Base-by-base conservation (phyloP, 2,888 invertebrate species). In the Graphium colonna region DNA sequence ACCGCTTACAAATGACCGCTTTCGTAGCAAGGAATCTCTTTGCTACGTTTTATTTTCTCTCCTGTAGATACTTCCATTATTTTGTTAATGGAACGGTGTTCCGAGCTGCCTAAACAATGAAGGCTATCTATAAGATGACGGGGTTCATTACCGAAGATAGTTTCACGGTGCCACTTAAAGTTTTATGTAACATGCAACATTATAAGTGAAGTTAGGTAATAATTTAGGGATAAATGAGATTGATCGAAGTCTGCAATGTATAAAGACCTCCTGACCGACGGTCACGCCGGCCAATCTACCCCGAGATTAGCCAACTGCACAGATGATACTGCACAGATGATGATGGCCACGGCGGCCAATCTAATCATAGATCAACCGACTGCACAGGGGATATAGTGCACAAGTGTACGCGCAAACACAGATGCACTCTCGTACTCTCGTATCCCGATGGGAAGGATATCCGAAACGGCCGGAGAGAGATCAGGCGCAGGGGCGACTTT, bases 1-100 rank as follows among this genome's bases (percentile, higher is more conserved):
- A 69, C 77, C 73, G 77, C 81, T 81, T 81, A 86, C 81, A 86
- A 87, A 87, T 84, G 81, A 81, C 84, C 82, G 79, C 78, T 83
- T 78, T 78, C 75, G 77, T 73, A 73, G 72, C 72, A 67, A 77
- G 75, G 78, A 84, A 82, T 82, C 79, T 78, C 77, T 81, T 74
- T 71, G 65, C 73, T 69, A 73, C 81, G 69, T 81, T 82, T 79
- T 81, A 84, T 80, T 82, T 77, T 77, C 70, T 66, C 75, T 77
- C 71, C 74, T 73, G 74, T 69, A 77, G 75, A 78, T 79, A 76
- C 78, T 79, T 74, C 78, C 74, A 80, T 84, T 85, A 84, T 82
- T 77, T 77, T 72, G 77, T 80, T 84, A 86, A 85, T 83, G 82
- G 82, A 79, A 79, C 74, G 71, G 71, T 77, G 75, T 79, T 77